These are phyloP conservation scores for Cephus cinctus DNA, from an alignment of 1,140 invertebrate genomes.

Conservation along the genomic window DNA sequence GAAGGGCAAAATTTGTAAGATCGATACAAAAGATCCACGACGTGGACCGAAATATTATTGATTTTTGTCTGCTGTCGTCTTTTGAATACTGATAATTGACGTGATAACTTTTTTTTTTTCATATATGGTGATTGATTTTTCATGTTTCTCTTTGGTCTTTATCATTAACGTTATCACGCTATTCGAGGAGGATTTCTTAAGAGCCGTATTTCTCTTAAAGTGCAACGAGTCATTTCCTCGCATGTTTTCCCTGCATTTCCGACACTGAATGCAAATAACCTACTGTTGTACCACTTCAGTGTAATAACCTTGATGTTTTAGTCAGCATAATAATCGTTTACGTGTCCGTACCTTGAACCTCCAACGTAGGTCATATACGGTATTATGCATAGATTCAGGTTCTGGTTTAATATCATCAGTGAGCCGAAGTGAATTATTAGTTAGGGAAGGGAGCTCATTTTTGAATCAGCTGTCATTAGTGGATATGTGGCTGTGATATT, in stretches of 20 bases:
- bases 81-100: too few species aligned
- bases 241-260: constrained; percentile 44
- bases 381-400: constrained; percentile 32
- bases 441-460: constrained; percentile 29
- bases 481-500: constrained; percentile 28
- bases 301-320: constrained; percentile 49
- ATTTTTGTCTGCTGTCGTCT: too few species aligned
- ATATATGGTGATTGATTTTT: constrained; percentile 1
- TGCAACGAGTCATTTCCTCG: constrained; percentile 39
- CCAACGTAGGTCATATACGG: constrained; percentile 26
- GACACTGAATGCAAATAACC: constrained; percentile 34
- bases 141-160: too few species aligned
- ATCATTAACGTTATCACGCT: too few species aligned
- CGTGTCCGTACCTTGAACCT: constrained; percentile 27
- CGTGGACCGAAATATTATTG: too few species aligned
- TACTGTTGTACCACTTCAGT: constrained; percentile 43
- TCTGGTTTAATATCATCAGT: constrained; percentile 33
- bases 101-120: background rate
- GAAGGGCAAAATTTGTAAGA: too few species aligned
- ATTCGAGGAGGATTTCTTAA: too few species aligned
- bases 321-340: constrained; percentile 44
- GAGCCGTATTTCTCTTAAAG: constrained; percentile 47
- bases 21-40: too few species aligned
- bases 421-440: constrained; percentile 28
- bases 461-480: constrained; percentile 24